phyloP scores from a whole-genome alignment of 1,140 invertebrate species.

The Globodera rostochiensis region DNA sequence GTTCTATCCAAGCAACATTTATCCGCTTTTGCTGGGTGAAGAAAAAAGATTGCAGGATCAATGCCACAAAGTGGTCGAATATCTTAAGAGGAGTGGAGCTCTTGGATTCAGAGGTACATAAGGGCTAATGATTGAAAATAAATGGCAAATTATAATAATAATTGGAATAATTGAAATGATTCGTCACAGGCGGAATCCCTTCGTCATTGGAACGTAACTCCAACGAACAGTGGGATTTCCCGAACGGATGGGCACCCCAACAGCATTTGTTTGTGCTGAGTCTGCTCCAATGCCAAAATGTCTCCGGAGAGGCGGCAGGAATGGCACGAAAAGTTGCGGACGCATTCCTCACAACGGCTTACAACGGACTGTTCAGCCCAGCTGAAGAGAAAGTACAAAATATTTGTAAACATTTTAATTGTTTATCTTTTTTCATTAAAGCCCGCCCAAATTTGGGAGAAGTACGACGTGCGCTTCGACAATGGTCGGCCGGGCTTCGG shows the following conservation, averaged over 20 bases:
- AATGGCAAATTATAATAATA: neutral
- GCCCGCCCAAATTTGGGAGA: constrained; percentile 80
- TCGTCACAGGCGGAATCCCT: constrained; percentile 75
- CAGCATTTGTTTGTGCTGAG: constrained; percentile 57
- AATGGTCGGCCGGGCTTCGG: constrained; percentile 54
- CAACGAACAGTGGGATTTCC: constrained; percentile 90
- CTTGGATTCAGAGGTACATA: constrained; percentile 35
- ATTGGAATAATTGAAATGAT: constrained; percentile 8
- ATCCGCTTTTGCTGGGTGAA: constrained; percentile 77
- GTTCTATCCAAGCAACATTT: constrained; percentile 82
- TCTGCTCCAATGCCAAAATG: constrained; percentile 69
- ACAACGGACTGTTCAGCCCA: constrained; percentile 73
- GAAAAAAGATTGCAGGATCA: constrained; percentile 70
- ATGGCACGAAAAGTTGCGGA: constrained; percentile 38
- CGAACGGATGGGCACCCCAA: constrained; percentile 73
- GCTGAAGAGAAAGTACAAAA: constrained; percentile 17
- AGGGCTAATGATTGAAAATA: constrained; percentile 9
- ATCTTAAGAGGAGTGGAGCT: constrained; percentile 77
- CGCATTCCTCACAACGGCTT: constrained; percentile 79
- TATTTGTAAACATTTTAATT: neutral
- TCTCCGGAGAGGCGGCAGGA: constrained; percentile 26
- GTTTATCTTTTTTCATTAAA: constrained; percentile 62
- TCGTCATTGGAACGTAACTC: constrained; percentile 76
- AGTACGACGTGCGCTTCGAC: constrained; percentile 71
- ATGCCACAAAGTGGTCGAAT: constrained; percentile 68